Percentiles rank a stretch among this genome's conserved stretches.
Evolutionary conservation across 2,113 vertebrate genomes (phyloP).

Genomic region (Anguilla rostrata): DNA sequence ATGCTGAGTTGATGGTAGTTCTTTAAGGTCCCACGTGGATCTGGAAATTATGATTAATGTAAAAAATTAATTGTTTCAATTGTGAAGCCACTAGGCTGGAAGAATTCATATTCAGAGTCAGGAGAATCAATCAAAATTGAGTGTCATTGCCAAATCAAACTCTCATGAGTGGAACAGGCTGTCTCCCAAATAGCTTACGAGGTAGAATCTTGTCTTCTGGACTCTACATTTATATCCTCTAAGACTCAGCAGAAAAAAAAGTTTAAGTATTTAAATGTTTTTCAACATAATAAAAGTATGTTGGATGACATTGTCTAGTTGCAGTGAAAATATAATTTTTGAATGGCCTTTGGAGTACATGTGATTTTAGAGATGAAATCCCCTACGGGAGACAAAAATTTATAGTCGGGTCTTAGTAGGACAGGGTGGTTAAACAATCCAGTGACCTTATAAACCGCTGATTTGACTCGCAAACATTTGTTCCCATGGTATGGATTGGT

Average conservation of each 20-base stretch:
- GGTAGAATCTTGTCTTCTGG: background rate
- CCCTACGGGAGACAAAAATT: no score
- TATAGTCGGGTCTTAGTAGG: no score
- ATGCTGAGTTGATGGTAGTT: background rate
- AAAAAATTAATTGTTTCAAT: background rate
- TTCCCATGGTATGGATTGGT: background rate
- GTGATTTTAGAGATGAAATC: no score
- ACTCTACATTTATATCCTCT: background rate
- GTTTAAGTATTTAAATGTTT: no score
- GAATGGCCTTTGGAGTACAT: no score
- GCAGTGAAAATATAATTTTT: no score
- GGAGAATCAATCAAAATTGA: background rate
- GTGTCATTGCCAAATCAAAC: background rate
- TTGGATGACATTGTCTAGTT: no score
- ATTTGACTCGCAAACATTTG: background rate
- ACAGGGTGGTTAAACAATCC: background rate
- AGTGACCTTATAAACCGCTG: background rate
- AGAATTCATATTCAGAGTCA: background rate
- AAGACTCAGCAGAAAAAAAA: no score
- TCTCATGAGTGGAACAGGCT: background rate
- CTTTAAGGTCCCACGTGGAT: background rate
- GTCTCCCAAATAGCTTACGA: background rate
- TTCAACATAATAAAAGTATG: no score
- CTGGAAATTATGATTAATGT: background rate
- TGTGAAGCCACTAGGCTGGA: background rate